Conservation (phyloP, 2,113 vertebrate species). For the Oncorhynchus clarkii region DNA sequence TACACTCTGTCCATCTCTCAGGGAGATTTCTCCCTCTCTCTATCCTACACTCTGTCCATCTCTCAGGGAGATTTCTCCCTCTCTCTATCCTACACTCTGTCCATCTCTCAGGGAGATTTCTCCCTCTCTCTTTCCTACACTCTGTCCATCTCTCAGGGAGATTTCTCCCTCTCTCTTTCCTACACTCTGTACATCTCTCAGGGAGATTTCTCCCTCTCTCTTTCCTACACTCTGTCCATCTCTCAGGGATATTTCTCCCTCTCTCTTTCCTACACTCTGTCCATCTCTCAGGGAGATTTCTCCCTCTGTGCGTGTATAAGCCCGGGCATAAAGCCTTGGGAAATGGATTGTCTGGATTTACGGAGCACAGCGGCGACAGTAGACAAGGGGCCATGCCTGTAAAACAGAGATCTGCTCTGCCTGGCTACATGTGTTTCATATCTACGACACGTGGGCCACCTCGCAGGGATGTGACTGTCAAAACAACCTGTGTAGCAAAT, state of each 20-base stretch:
- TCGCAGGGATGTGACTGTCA: slow-evolving; percentile 39
- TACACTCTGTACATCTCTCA: too few relatives aligned
- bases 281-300: too few relatives aligned
- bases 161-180: not conserved
- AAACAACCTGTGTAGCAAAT: slow-evolving; percentile 36
- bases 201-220: not conserved
- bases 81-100: not conserved
- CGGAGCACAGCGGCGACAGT: slow-evolving; percentile 36
- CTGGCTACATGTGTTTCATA: slow-evolving; percentile 62
- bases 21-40: not conserved
- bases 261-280: not conserved
- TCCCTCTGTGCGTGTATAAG: not conserved
- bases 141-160: too few relatives aligned
- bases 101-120: too few relatives aligned
- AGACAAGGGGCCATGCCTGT: slow-evolving; percentile 22
- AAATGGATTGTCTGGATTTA: slow-evolving; percentile 64
- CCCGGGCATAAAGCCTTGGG: slow-evolving; percentile 44
- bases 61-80: not conserved
- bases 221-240: not conserved
- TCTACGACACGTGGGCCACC: slow-evolving; percentile 12
- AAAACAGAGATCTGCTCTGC: slow-evolving; percentile 27
- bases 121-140: not conserved
- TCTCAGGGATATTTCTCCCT: not conserved
- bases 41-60: too few relatives aligned
- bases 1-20: too few relatives aligned